Conservation (phyloP, 2,797 vertebrate species). For the Urocyon cinereoargenteus region DNA sequence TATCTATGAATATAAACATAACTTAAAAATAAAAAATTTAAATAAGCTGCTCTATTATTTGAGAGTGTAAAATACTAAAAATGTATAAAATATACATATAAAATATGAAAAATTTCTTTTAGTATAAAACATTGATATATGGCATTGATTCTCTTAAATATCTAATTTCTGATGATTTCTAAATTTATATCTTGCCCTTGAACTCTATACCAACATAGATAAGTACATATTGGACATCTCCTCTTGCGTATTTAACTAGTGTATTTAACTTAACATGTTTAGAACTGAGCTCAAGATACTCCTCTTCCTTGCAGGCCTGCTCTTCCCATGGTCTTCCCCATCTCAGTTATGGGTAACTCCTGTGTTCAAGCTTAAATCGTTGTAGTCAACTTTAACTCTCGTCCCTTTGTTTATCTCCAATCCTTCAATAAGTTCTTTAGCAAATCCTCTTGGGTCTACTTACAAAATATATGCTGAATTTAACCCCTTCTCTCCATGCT, state of each 20-base stretch:
- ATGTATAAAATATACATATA: neutral
- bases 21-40: neutral
- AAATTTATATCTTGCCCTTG: neutral
- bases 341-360: neutral
- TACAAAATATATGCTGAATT: neutral
- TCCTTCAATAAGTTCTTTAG: neutral
- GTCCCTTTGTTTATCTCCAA: neutral
- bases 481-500: neutral
- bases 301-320: neutral
- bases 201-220: neutral
- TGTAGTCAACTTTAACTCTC: neutral
- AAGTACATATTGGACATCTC: neutral
- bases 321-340: neutral
- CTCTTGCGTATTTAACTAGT: neutral
- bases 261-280: neutral
- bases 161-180: conserved; percentile 24
- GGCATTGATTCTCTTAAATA: neutral
- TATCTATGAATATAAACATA: neutral
- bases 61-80: conserved; percentile 17
- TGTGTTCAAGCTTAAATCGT: neutral
- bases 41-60: neutral
- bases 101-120: neutral
- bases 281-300: neutral
- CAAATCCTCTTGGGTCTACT: neutral
- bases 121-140: neutral